Evolutionary conservation across 2,797 vertebrate species (phyloP).

Genomic region (Hapalemur alaotrensis): DNA sequence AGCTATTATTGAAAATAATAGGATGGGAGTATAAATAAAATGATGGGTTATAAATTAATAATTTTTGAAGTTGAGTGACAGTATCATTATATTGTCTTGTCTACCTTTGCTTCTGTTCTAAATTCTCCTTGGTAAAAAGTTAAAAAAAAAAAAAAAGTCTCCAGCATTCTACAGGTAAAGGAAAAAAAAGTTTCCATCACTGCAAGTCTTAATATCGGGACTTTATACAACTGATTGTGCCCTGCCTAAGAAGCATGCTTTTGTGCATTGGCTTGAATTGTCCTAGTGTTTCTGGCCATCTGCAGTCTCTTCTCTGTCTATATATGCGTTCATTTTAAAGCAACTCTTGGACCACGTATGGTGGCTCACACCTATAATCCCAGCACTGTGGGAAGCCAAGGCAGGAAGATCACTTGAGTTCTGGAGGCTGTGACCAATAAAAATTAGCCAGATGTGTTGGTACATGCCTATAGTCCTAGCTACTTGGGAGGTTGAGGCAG

Average conservation of each 20-base stretch:
- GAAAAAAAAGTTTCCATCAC: background rate
- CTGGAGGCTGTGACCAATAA: background rate
- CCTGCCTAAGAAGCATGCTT: background rate
- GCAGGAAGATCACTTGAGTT: background rate
- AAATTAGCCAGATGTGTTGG: background rate
- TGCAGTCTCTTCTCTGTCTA: background rate
- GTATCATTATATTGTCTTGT: background rate
- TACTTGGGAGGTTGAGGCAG: background rate
- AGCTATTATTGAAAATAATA: background rate
- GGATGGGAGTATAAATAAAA: background rate
- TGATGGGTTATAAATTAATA: background rate
- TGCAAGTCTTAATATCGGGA: background rate
- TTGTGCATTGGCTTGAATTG: background rate
- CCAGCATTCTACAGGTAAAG: background rate
- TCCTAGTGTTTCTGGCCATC: background rate
- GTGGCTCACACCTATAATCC: background rate
- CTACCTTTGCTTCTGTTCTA: conserved; percentile 2
- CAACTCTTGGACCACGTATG: background rate
- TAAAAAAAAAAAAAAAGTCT: background rate
- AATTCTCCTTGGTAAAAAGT: background rate
- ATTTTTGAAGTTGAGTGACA: background rate
- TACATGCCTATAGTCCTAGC: background rate
- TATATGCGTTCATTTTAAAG: background rate
- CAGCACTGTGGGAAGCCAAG: background rate
- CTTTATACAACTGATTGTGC: background rate